Percentiles rank a stretch among this genome's conserved stretches.
Evolutionary conservation across 2,113 vertebrate genomes (phyloP).

Genomic region (Lampris megalopsis): DNA sequence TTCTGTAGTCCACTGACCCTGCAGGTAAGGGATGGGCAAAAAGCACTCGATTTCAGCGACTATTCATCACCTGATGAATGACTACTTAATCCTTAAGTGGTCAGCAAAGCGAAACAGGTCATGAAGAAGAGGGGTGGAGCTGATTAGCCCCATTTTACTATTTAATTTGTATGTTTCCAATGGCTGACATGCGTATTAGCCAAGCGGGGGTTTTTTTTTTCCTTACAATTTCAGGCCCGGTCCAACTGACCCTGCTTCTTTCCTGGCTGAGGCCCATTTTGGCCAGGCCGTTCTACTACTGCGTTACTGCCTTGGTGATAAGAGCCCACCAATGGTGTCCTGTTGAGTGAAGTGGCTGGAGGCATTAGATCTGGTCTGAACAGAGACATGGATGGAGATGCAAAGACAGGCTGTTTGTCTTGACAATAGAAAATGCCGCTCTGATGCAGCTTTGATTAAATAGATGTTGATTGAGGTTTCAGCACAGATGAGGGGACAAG

Average conservation of each 20-base stretch:
- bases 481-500: conserved; percentile 51
- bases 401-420: conserved; percentile 45
- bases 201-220: conserved; percentile 57
- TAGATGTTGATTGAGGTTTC: conserved; percentile 69
- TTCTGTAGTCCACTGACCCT: neutral
- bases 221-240: conserved; percentile 51
- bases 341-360: conserved; percentile 65
- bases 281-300: conserved; percentile 36
- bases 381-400: conserved; percentile 48
- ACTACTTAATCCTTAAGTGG: conserved; percentile 14
- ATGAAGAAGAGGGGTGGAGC: conserved; percentile 20
- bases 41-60: neutral
- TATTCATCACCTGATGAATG: conserved; percentile 20
- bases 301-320: conserved; percentile 70
- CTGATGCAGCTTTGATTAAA: conserved; percentile 66
- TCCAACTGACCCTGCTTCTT: conserved; percentile 62
- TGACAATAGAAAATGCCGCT: conserved; percentile 52
- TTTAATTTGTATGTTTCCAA: conserved; percentile 52
- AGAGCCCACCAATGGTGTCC: conserved; percentile 53
- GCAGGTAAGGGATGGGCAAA: neutral
- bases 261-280: conserved; percentile 44
- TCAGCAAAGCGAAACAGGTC: conserved; percentile 16
- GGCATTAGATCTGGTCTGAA: conserved; percentile 58
- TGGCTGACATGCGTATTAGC: conserved; percentile 48
- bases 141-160: conserved; percentile 40